A percentile compares a stretch with the other conserved stretches of the same genome.
phyloP scores from a whole-genome alignment of 2,113 vertebrate species.

The Seriola rivoliana region DNA sequence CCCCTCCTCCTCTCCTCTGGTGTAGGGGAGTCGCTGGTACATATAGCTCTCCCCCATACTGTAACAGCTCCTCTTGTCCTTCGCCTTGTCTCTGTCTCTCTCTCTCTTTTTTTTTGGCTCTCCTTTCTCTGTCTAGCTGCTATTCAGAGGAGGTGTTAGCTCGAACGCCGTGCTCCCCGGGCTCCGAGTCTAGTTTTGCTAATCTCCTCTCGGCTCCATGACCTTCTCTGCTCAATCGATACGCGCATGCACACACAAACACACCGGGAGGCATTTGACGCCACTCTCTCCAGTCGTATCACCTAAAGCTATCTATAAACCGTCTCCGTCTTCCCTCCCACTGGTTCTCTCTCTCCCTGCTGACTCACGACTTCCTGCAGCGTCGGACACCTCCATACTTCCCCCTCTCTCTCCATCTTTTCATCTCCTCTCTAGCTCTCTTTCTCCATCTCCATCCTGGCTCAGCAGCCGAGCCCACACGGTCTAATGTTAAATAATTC shows the following conservation, averaged over 20 bases:
- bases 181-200: conserved; percentile 42
- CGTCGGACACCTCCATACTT: conserved; percentile 50
- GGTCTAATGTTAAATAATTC: conserved; percentile 80
- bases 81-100: not conserved
- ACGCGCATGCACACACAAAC: conserved; percentile 38
- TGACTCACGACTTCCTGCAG: conserved; percentile 71
- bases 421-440: conserved; percentile 14
- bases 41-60: conserved; percentile 80
- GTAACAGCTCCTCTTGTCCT: conserved; percentile 55
- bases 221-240: conserved; percentile 66
- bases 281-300: conserved; percentile 42
- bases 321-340: conserved; percentile 49
- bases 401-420: conserved; percentile 34
- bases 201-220: conserved; percentile 65
- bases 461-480: conserved; percentile 61
- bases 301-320: conserved; percentile 63
- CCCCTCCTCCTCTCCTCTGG: conserved; percentile 73
- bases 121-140: conserved; percentile 33
- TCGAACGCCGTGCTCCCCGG: not conserved
- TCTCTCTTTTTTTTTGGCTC: not conserved
- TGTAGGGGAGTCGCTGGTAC: conserved; percentile 79
- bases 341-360: conserved; percentile 58
- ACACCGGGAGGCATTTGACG: conserved; percentile 46
- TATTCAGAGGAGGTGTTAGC: conserved; percentile 61
- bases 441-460: conserved; percentile 46